Percentiles rank a stretch among this genome's conserved stretches.
Evolutionary conservation across 2,888 invertebrate species (phyloP).

Genomic region (Cepaea hortensis): DNA sequence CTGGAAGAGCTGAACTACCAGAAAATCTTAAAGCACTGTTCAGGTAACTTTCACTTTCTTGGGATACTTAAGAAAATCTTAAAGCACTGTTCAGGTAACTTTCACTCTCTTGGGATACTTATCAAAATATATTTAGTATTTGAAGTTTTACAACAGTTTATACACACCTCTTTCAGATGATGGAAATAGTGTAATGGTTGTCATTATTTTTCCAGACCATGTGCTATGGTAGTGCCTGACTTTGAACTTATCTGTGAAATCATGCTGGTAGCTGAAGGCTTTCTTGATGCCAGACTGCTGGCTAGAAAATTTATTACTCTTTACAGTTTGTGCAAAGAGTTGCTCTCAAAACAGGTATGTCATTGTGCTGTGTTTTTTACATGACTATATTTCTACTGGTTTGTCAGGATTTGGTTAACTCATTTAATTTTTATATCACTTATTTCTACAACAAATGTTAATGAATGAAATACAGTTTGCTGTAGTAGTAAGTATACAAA

Average conservation of each 20-base stretch:
- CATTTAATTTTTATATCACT: too few species aligned
- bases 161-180: too few species aligned
- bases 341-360: slow-evolving; percentile 85
- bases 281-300: slow-evolving; percentile 92
- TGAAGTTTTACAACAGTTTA: too few species aligned
- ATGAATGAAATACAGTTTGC: too few species aligned
- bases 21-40: slow-evolving; percentile 77
- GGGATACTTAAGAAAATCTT: background rate
- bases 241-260: slow-evolving; percentile 97
- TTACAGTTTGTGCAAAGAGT: slow-evolving; percentile 94
- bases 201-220: slow-evolving; percentile 82
- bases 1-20: slow-evolving; percentile 84
- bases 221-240: slow-evolving; percentile 98
- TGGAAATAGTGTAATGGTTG: too few species aligned
- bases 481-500: too few species aligned
- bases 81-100: slow-evolving; percentile 75
- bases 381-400: background rate
- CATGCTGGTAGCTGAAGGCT: slow-evolving; percentile 98
- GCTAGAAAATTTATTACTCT: slow-evolving; percentile 96
- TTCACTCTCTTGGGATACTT: background rate
- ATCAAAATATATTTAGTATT: background rate
- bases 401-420: background rate
- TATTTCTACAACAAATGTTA: too few species aligned
- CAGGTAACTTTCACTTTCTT: slow-evolving; percentile 61
- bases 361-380: background rate